Conservation (phyloP, 2,888 invertebrate species). For the Tipula vernalis region DNA sequence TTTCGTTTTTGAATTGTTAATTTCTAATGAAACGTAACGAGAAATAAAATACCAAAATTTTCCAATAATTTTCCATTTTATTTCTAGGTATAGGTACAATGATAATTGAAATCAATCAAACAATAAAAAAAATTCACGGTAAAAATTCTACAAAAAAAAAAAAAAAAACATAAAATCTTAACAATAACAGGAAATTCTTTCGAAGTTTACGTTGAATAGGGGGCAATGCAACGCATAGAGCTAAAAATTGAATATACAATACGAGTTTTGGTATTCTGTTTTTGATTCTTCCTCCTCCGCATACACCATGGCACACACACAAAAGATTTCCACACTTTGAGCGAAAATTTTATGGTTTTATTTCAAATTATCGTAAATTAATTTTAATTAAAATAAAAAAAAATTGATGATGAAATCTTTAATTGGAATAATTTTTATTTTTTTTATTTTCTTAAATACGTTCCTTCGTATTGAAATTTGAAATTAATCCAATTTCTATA, state of each 20-base stretch:
- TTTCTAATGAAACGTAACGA: neutral
- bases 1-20: neutral
- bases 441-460: neutral
- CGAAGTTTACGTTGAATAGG: neutral
- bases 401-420: neutral
- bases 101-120: neutral
- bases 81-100: neutral
- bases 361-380: neutral
- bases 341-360: neutral
- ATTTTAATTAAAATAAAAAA: neutral
- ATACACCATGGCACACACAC: neutral
- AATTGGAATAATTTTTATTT: neutral
- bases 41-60: neutral
- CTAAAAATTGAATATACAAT: neutral
- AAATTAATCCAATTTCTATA: neutral
- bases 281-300: neutral
- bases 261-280: neutral
- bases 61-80: neutral
- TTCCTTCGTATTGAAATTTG: neutral
- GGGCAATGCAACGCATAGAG: neutral
- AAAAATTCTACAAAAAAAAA: neutral
- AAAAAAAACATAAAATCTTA: neutral
- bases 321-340: neutral
- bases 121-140: neutral
- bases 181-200: conserved; percentile 4